Conservation (phyloP, 1,140 invertebrate genomes). For the Coboldia fuscipes region DNA sequence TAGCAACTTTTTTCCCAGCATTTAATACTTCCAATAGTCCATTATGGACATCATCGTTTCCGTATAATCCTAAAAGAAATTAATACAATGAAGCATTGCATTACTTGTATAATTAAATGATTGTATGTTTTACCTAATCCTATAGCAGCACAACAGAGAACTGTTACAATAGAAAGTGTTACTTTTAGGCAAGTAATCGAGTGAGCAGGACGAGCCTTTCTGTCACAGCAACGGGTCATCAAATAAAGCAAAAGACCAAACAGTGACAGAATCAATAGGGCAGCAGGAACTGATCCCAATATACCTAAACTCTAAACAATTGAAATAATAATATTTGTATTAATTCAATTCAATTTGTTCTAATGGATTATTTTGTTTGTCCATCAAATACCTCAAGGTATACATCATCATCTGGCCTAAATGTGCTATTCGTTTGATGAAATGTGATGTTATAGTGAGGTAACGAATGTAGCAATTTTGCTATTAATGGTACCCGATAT, state of each 20-base stretch:
- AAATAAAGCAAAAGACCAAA: conserved; percentile 74
- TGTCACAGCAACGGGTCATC: conserved; percentile 81
- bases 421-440: conserved; percentile 72
- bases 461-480: conserved; percentile 63
- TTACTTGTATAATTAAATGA: neutral
- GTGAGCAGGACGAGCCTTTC: conserved; percentile 61
- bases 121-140: conserved; percentile 20
- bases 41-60: conserved; percentile 83
- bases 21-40: conserved; percentile 59
- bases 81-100: neutral
- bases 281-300: conserved; percentile 70
- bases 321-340: conserved; percentile 7
- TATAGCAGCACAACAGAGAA: conserved; percentile 59
- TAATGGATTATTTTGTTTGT: neutral
- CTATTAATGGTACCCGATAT: conserved; percentile 59
- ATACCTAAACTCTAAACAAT: conserved; percentile 68
- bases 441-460: conserved; percentile 75
- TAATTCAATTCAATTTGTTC: neutral
- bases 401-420: conserved; percentile 66
- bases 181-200: conserved; percentile 71
- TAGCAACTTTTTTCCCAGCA: conserved; percentile 55
- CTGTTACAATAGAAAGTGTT: conserved; percentile 56
- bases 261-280: conserved; percentile 72
- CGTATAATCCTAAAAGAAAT: conserved; percentile 45
- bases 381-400: conserved; percentile 59